These are phyloP conservation scores for Leucophenga montana DNA, from an alignment of 2,888 invertebrate genomes.

Conservation along the genomic window DNA sequence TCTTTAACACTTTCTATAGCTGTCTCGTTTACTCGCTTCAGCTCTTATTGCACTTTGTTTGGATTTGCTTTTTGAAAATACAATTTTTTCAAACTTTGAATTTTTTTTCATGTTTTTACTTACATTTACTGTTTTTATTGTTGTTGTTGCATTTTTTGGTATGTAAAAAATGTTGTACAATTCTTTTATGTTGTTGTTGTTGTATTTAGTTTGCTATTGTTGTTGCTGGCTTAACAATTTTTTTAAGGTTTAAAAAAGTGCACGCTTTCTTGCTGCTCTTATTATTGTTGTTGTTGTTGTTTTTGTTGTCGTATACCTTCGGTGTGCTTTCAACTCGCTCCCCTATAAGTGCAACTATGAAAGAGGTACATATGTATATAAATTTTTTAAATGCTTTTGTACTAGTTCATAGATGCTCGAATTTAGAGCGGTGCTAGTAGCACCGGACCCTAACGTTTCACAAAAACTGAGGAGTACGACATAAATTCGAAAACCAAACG, in stretches of 20 bases:
- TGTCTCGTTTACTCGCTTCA: background rate
- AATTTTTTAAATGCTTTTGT: too few relatives aligned
- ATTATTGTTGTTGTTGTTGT: slow-evolving; percentile 8
- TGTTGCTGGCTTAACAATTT: too few relatives aligned
- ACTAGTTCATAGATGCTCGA: too few relatives aligned
- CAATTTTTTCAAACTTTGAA: background rate
- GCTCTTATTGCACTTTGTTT: background rate
- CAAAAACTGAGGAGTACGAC: too few relatives aligned
- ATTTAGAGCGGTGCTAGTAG: too few relatives aligned
- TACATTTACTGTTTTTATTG: background rate
- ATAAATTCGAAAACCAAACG: too few relatives aligned
- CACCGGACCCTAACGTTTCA: too few relatives aligned
- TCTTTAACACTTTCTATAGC: background rate
- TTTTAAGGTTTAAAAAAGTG: background rate
- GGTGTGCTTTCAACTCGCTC: too few relatives aligned
- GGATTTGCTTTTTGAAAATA: background rate
- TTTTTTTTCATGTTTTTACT: background rate
- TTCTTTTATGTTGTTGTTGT: slow-evolving; percentile 1
- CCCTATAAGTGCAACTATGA: too few relatives aligned
- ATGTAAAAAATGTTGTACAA: slow-evolving; percentile 33
- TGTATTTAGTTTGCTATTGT: background rate
- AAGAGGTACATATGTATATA: too few relatives aligned
- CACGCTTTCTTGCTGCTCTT: background rate
- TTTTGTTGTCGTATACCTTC: background rate
- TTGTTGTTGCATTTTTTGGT: slow-evolving; percentile 28